phyloP scores from a whole-genome alignment of 2,888 invertebrate genomes.

The Entomobrya proxima region DNA sequence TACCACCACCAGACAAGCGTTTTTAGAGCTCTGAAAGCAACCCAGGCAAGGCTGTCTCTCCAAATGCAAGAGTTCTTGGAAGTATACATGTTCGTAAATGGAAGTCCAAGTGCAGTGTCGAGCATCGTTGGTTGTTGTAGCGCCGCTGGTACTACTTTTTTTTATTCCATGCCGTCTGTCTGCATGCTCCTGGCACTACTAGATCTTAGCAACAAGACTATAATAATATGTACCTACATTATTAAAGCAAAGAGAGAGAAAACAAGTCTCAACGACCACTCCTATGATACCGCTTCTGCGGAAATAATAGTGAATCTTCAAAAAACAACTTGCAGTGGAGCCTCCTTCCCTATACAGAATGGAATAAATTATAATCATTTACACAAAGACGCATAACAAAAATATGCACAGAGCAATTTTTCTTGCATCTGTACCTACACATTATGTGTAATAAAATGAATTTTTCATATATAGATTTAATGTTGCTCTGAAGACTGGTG shows the following conservation, averaged over 20 bases:
- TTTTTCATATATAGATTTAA: not conserved
- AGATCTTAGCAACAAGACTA: not conserved
- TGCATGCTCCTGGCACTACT: not conserved
- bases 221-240: not conserved
- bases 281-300: not conserved
- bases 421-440: not conserved
- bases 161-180: conserved; percentile 35
- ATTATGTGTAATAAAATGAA: not conserved
- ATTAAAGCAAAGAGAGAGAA: not conserved
- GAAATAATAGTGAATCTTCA: not conserved
- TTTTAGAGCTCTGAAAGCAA: conserved; percentile 33
- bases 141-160: not conserved
- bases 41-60: conserved; percentile 40
- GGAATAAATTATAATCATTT: conserved; percentile 20
- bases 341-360: not conserved
- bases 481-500: not conserved
- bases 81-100: not conserved
- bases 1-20: conserved; percentile 5
- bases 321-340: not conserved
- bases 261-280: conserved; percentile 59
- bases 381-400: not conserved
- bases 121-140: not conserved
- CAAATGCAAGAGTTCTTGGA: conserved; percentile 39
- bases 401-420: not conserved
- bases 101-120: conserved; percentile 27